Evolutionary conservation across 2,797 vertebrate species (phyloP), one percentile per base, ranked within the genome.

Genomic region (Parotocinclus haroldoi): DNA sequence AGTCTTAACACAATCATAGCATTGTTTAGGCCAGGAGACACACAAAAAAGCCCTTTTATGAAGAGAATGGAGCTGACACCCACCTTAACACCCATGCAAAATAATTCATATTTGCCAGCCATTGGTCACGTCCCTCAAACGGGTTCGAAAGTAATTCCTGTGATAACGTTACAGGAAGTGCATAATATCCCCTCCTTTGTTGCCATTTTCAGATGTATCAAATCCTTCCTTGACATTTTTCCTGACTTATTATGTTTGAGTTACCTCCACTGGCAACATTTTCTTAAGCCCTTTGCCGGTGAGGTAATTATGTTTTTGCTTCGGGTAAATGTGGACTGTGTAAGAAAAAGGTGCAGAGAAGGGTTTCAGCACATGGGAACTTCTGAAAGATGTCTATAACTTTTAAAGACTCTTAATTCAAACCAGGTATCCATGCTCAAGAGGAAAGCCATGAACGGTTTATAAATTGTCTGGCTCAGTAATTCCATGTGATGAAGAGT

Each of bases 401-500:
- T 78, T 76, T 69, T 69, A 61, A 51, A 71, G 73, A 63, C 67
- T 64, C 48, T 57, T 85, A 82, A 88, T 86, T 75, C 79, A 74
- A 88, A 86, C 76, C 84, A 83, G 82, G 79, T 80, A 76, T 60
- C 66, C 66, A 58, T 1, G 42, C 0, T 46, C 44, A 56, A 55
- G 69, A 76, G 74, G 66, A 71, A 68, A 79, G 75, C 66, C 68
- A 79, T 76, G 72, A 72, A 45, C 58, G 80, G 79, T 82, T 80
- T 79, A 81, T 73, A 80, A 74, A 81, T 80, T 72, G 76, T 81
- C 74, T 72, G 12, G 27, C 56, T 76, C 52, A 39, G 67, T 79
- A 77, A 82, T 78, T 82, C 73, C 8, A 36, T 74, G 73, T 78
- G 81, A 84, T 76, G 72, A 87, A 82, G 83, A 76, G 87, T 79